Evolutionary conservation across 2,113 vertebrate species (phyloP).

Genomic region (Bufo gargarizans): DNA sequence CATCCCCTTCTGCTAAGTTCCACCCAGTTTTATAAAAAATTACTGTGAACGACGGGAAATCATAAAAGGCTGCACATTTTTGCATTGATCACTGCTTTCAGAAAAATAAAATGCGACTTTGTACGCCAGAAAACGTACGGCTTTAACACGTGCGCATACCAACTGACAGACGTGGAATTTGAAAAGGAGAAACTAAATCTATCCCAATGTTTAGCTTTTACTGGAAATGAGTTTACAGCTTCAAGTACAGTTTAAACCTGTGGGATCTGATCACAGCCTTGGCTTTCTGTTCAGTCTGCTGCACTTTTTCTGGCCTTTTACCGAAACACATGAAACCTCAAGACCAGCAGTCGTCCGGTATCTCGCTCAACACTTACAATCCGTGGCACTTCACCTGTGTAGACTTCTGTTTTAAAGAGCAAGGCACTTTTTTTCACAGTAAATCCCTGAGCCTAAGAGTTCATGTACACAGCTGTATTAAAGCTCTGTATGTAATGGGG

Average conservation of each 20-base stretch:
- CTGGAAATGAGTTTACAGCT: constrained; percentile 34
- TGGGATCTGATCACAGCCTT: constrained; percentile 56
- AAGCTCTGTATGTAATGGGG: too few species aligned
- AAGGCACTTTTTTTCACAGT: not conserved
- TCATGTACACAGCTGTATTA: not conserved
- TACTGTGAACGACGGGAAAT: too few species aligned
- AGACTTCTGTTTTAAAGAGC: constrained; percentile 19
- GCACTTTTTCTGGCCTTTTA: constrained; percentile 65
- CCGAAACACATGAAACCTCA: constrained; percentile 58
- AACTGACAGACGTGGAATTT: not conserved
- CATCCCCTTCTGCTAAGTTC: too few species aligned
- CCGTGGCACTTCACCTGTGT: not conserved
- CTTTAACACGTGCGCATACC: not conserved
- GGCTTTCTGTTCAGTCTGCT: constrained; percentile 67
- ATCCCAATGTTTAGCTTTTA: constrained; percentile 8
- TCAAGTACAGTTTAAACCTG: constrained; percentile 7
- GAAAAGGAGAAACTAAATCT: constrained; percentile 14
- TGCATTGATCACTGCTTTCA: too few species aligned
- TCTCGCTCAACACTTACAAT: not conserved
- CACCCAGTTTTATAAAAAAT: too few species aligned
- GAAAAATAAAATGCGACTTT: too few species aligned
- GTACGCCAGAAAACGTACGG: too few species aligned
- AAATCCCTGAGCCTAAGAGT: not conserved
- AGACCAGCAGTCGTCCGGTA: constrained; percentile 7
- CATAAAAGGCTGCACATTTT: too few species aligned